A percentile compares a stretch with the other conserved stretches of the same genome.
Evolutionary conservation across 2,113 vertebrate species (phyloP).

Genomic region (Megaceryle maxima): DNA sequence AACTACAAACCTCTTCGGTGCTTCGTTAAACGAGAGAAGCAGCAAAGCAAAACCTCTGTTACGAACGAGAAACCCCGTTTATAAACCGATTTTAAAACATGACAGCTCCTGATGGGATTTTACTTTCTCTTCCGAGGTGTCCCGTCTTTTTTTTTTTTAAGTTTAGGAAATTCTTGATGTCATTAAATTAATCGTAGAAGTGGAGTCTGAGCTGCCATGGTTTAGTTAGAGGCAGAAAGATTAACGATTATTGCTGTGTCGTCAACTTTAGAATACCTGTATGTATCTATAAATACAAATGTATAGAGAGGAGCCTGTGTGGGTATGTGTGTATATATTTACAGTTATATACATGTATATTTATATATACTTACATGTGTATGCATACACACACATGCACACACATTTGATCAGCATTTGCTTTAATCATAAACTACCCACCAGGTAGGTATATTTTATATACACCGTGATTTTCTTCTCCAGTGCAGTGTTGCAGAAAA

Average conservation of each 20-base stretch:
- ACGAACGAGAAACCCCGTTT: neutral
- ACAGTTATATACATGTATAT: neutral
- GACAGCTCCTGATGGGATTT: neutral
- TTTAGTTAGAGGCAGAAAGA: neutral
- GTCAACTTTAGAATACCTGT: neutral
- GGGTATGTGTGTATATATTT: neutral
- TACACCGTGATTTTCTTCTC: neutral
- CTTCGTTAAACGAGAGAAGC: neutral
- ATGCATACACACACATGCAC: neutral
- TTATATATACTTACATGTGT: neutral
- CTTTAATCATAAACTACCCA: neutral
- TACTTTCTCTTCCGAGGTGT: neutral
- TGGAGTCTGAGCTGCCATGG: neutral
- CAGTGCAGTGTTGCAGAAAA: neutral
- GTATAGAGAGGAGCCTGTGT: neutral
- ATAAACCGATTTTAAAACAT: neutral
- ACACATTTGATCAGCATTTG: neutral
- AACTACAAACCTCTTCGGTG: neutral
- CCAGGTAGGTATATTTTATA: neutral
- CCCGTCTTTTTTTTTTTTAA: neutral
- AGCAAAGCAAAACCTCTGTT: neutral
- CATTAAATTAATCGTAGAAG: neutral
- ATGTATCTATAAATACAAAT: neutral
- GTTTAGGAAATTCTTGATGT: neutral
- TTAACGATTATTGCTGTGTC: neutral